Evolutionary conservation across 1,140 invertebrate genomes (phyloP), one percentile per base, ranked within the genome.

Genomic region (Ridgeia piscesae): DNA sequence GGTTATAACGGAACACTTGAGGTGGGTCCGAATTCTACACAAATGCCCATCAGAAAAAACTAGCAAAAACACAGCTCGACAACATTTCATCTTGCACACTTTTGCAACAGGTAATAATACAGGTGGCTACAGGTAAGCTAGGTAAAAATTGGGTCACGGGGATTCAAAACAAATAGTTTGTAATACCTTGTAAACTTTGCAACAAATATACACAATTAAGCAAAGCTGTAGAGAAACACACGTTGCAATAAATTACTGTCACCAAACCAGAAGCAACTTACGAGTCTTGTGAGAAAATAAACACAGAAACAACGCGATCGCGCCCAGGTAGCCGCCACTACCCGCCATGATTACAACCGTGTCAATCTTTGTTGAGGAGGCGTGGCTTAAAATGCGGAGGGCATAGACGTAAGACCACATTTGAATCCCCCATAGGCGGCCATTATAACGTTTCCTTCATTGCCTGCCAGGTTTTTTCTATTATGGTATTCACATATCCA

Each of bases 21-120:
- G n/a, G n/a, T n/a, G n/a, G n/a, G n/a, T n/a, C n/a, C n/a, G n/a
- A n/a, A n/a, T n/a, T n/a, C n/a, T n/a, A n/a, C n/a, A n/a, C n/a
- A n/a, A n/a, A n/a, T n/a, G n/a, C n/a, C n/a, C n/a, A n/a, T n/a
- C n/a, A n/a, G n/a, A 31, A 77, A 17, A 2, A 77, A 77, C 17
- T 77, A 77, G 27, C 58, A 14, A 77, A 77, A 17, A 77, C 27
- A 21, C 27, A 77, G 27, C 58, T 77, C 27, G 17, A 77, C 58
- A 77, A 4, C 14, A 2, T 77, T 77, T 2, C 14, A 27, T 77
- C 17, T 77, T 77, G 58, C 58, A 77, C 58, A 77, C 58, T 21
- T 77, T 77, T 77, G 58, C 58, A 77, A 77, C 58, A 77, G 58
- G 58, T 77, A 77, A 77, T 77, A 77, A 77, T 77, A 77, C 58